Evolutionary conservation across 2,797 vertebrate genomes (phyloP), one percentile per base, ranked within the genome.

Genomic region (Aulostomus chinensis): DNA sequence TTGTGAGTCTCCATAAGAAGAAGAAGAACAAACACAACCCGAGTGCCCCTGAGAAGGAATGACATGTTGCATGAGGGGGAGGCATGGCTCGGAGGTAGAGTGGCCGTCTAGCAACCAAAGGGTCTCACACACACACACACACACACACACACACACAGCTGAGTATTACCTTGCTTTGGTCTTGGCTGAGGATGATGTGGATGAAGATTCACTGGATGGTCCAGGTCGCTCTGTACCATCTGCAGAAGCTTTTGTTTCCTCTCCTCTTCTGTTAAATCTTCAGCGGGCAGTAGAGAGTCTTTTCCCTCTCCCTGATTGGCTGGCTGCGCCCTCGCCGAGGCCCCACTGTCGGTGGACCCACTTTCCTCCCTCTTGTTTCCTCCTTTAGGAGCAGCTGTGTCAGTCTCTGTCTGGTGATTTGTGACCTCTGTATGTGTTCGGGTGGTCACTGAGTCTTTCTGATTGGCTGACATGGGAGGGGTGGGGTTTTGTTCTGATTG

Each of bases 151-250:
- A 4, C 25, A 40, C 24, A 42, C 21, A 33, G 2, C 11, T 28
- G 14, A 49, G 4, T 13, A 4, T 29, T 78, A 89, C 88, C 87
- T 87, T 80, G 68, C 55, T 78, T 79, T 58, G 77, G 79, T 46
- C 75, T 78, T 20, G 76, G 78, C 24, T 80, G 78, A 50, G 73
- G 75, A 76, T 58, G 81, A 56, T 65, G 73, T 0, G 66, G 86
- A 59, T 83, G 80, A 50, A 63, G 72, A 21, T 55, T 60, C 26
- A 48, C 48, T 20, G 58, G 35, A 36, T 42, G 41, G n/a, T 75
- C 73, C 3, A 64, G 74, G 20, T 86, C 82, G 10, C 20, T 59
- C 66, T 81, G 73, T 49, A 79, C 64, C 25, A 82, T 59, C 59
- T 80, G 73, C 46, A 85, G 68, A 32, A 68, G 71, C 30, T 69